A percentile compares a stretch with the other conserved stretches of the same genome.
Conservation (phyloP, 1,140 invertebrate genomes). For the Drosophila ambigua region DNA sequence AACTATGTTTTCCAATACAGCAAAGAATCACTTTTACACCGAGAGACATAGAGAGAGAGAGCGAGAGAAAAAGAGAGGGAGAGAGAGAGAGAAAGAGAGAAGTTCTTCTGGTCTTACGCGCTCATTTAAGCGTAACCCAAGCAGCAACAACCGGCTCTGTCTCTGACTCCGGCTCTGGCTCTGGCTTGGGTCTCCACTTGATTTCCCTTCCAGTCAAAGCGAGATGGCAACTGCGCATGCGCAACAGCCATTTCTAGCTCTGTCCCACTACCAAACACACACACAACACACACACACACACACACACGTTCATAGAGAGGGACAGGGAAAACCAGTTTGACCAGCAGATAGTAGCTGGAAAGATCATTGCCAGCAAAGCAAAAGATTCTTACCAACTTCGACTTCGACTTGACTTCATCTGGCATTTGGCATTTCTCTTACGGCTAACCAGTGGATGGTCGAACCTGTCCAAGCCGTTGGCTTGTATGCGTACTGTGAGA, state of each 20-base stretch:
- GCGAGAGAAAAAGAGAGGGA: slow-evolving; percentile 1
- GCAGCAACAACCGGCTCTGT: slow-evolving; percentile 35
- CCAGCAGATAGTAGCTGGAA: slow-evolving; percentile 40
- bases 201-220: slow-evolving; percentile 4
- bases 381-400: slow-evolving; percentile 38
- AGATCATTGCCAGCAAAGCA: slow-evolving; percentile 51
- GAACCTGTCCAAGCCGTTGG: too few relatives aligned
- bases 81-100: slow-evolving; percentile 7
- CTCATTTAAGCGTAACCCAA: slow-evolving; percentile 79
- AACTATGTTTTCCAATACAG: slow-evolving; percentile 43
- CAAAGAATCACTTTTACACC: slow-evolving; percentile 34
- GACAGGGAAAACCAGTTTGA: slow-evolving; percentile 48
- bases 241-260: slow-evolving; percentile 32
- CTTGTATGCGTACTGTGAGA: too few relatives aligned
- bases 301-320: not conserved
- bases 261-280: slow-evolving; percentile 16
- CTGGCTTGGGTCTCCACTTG: not conserved
- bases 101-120: slow-evolving; percentile 73
- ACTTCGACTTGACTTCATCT: slow-evolving; percentile 14
- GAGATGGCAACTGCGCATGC: slow-evolving; percentile 51
- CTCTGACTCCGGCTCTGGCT: slow-evolving; percentile 5
- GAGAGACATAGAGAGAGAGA: slow-evolving; percentile 11
- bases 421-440: slow-evolving; percentile 37
- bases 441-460: slow-evolving; percentile 14
- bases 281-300: not conserved